Evolutionary conservation across 2,113 vertebrate species (phyloP).

Genomic region (Chunga burmeisteri): DNA sequence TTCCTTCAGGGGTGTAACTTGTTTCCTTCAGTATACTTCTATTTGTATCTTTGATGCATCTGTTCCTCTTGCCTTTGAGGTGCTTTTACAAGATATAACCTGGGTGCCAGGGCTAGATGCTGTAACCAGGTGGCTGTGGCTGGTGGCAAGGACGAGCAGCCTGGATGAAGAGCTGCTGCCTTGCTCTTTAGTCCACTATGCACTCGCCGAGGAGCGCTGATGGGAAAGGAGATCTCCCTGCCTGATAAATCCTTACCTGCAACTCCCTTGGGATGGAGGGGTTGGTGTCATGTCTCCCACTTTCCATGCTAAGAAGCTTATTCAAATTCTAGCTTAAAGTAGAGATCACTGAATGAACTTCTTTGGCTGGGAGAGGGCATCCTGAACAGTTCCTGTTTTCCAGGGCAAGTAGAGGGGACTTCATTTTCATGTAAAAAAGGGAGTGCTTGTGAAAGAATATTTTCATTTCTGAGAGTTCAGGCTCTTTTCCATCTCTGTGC

Average conservation of each 20-base stretch:
- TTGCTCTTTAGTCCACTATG: neutral
- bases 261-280: neutral
- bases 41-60: neutral
- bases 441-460: neutral
- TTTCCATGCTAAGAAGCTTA: rapidly evolving
- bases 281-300: rapidly evolving
- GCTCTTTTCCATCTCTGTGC: neutral
- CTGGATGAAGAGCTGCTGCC: neutral
- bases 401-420: neutral
- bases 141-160: neutral
- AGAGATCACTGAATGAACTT: neutral
- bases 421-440: neutral
- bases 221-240: neutral
- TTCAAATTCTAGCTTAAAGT: neutral
- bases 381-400: neutral
- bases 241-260: neutral
- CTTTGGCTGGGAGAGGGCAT: neutral
- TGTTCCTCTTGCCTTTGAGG: neutral
- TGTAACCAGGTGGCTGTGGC: neutral
- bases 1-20: neutral
- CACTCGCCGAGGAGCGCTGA: rapidly evolving
- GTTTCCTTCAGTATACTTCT: neutral
- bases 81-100: neutral
- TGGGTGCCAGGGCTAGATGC: neutral
- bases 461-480: neutral